These are phyloP conservation scores for Hycleus phaleratus DNA, from an alignment of 1,140 invertebrate species.

Conservation along the genomic window DNA sequence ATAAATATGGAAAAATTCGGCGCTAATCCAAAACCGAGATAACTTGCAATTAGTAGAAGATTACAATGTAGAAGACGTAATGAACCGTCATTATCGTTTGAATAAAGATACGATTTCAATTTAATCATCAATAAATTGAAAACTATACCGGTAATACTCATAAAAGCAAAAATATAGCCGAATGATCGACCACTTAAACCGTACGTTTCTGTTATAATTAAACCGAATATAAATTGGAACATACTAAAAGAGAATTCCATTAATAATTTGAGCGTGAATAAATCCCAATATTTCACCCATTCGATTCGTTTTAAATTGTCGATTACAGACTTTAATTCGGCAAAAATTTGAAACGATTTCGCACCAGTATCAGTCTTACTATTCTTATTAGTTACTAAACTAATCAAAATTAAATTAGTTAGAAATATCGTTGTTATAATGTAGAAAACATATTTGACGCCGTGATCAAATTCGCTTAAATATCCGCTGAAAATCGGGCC, in stretches of 20 bases:
- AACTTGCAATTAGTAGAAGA: conserved; percentile 15
- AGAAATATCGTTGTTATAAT: neutral
- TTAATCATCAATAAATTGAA: conserved; percentile 8
- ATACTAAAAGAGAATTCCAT: conserved; percentile 11
- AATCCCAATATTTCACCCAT: neutral
- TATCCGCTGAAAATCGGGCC: conserved; percentile 17
- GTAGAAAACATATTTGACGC: conserved; percentile 12
- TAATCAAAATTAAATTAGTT: conserved; percentile 9
- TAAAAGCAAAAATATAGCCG: conserved; percentile 11
- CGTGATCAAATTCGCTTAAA: conserved; percentile 18
- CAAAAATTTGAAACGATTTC: neutral
- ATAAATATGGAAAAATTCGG: conserved; percentile 8
- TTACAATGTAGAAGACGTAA: conserved; percentile 11
- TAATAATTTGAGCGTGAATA: conserved; percentile 3
- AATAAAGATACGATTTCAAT: conserved; percentile 13
- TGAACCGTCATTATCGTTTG: conserved; percentile 10
- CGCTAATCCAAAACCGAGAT: neutral
- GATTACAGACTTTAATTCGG: neutral
- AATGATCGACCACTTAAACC: conserved; percentile 5
- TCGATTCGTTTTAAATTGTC: conserved; percentile 1
- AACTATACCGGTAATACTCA: conserved; percentile 5
- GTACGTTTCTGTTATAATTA: conserved; percentile 11
- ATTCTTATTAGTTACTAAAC: neutral
- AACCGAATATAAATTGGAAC: conserved; percentile 17
- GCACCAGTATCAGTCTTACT: neutral